Evolutionary conservation across 37 sponge, comb jelly and placozoan species (phyloP).

Genomic region (Eunapius fragilis): DNA sequence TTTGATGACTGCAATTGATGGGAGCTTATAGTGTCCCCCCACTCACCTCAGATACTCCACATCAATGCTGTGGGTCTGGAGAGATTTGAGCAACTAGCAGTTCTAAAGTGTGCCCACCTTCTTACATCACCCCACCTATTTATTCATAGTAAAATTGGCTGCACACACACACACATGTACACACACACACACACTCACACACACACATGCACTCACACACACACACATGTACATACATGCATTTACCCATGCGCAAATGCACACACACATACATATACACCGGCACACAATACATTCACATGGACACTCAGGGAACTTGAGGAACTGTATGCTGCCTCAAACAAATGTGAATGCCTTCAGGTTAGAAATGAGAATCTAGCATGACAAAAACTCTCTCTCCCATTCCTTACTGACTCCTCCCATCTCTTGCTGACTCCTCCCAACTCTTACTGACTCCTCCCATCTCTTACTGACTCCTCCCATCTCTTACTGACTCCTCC

Average conservation of each 20-base stretch:
- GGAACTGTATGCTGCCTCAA: slow-evolving; percentile 4
- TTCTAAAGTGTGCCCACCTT: background rate
- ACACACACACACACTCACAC: background rate
- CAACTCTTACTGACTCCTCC: too few species aligned
- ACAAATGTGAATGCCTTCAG: background rate
- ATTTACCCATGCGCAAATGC: too few species aligned
- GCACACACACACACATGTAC: background rate
- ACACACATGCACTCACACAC: background rate
- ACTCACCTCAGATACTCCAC: background rate
- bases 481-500: too few species aligned
- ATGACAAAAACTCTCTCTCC: too few species aligned
- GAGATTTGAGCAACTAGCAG: background rate
- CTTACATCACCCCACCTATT: too few species aligned
- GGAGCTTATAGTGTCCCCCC: background rate
- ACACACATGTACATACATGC: background rate
- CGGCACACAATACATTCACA: too few species aligned
- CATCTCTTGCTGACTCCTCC: too few species aligned
- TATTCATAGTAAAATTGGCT: background rate
- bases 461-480: too few species aligned
- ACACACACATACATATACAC: too few species aligned
- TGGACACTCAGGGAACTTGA: background rate
- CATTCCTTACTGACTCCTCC: too few species aligned
- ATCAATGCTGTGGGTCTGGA: background rate
- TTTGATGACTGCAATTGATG: background rate
- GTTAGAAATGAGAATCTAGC: background rate